phyloP scores from a whole-genome alignment of 2,797 vertebrate genomes.

The Peromyscus aztecus region DNA sequence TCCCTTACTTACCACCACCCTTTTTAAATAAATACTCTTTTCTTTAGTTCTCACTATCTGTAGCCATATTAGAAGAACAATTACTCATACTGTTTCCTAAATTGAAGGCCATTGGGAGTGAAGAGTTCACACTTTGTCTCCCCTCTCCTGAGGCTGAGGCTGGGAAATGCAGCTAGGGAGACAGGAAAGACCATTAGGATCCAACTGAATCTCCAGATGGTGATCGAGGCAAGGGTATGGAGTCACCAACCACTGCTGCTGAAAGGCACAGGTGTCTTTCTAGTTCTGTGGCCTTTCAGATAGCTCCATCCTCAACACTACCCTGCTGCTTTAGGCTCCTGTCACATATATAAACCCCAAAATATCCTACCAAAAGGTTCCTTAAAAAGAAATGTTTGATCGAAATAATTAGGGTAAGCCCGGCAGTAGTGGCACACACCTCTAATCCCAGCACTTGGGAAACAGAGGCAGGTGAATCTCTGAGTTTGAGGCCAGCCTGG shows the following conservation, averaged over 20 bases:
- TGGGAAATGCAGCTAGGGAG: background rate
- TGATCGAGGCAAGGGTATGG: background rate
- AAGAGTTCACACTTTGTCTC: background rate
- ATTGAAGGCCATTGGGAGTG: background rate
- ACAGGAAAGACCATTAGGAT: background rate
- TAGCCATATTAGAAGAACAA: background rate
- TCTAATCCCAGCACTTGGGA: background rate
- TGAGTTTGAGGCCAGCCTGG: background rate
- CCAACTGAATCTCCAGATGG: background rate
- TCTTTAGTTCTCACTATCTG: background rate
- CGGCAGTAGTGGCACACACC: background rate
- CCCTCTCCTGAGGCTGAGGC: background rate
- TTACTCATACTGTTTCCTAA: background rate
- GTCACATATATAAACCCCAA: background rate
- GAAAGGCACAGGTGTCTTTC: background rate
- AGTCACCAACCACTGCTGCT: background rate
- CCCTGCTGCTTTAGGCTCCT: background rate
- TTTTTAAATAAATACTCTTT: background rate
- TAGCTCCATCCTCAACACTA: background rate
- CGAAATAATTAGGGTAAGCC: background rate
- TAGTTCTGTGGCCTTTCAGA: background rate
- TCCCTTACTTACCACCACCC: background rate
- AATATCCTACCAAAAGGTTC: background rate
- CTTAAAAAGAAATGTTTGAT: background rate
- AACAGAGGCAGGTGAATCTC: background rate